Conservation (phyloP, 2,888 invertebrate species). For the Scaptomyza cyrtandrae region DNA sequence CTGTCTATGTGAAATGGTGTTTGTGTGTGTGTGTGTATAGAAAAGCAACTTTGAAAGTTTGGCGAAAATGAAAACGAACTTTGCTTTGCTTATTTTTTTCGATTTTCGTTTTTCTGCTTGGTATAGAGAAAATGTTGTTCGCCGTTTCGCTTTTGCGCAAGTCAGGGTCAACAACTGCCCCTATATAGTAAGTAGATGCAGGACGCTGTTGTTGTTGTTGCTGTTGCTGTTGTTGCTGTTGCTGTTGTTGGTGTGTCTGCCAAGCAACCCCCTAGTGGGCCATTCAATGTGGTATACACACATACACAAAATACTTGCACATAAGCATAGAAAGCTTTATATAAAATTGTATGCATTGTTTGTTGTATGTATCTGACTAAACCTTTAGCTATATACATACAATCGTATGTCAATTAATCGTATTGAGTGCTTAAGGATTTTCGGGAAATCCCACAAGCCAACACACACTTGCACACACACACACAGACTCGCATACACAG, state of each 20-base stretch:
- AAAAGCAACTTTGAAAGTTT: slow-evolving; percentile 41
- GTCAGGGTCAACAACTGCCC: slow-evolving; percentile 82
- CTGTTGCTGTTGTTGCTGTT: slow-evolving; percentile 5
- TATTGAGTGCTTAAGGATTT: slow-evolving; percentile 66
- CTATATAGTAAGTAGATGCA: slow-evolving; percentile 54
- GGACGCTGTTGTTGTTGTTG: slow-evolving; percentile 37
- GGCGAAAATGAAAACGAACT: slow-evolving; percentile 71
- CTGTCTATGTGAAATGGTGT: slow-evolving; percentile 7
- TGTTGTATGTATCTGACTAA: slow-evolving; percentile 2
- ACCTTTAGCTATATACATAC: slow-evolving; percentile 15
- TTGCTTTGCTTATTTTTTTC: slow-evolving; percentile 46
- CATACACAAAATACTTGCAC: slow-evolving; percentile 8
- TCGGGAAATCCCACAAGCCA: slow-evolving; percentile 36
- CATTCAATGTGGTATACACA: slow-evolving; percentile 50
- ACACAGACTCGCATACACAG: slow-evolving; percentile 2
- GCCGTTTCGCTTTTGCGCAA: slow-evolving; percentile 78
- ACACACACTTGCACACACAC: slow-evolving; percentile 29
- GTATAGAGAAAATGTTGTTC: slow-evolving; percentile 66
- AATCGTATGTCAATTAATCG: slow-evolving; percentile 63
- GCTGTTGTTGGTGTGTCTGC: slow-evolving; percentile 41
- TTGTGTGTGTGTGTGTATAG: slow-evolving; percentile 6
- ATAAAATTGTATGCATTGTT: background rate
- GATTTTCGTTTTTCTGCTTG: slow-evolving; percentile 17
- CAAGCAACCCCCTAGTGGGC: slow-evolving; percentile 70
- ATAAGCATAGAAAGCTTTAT: slow-evolving; percentile 2